Evolutionary conservation across 2,888 invertebrate species (phyloP).

Genomic region (Microctonus aethiopoides): DNA sequence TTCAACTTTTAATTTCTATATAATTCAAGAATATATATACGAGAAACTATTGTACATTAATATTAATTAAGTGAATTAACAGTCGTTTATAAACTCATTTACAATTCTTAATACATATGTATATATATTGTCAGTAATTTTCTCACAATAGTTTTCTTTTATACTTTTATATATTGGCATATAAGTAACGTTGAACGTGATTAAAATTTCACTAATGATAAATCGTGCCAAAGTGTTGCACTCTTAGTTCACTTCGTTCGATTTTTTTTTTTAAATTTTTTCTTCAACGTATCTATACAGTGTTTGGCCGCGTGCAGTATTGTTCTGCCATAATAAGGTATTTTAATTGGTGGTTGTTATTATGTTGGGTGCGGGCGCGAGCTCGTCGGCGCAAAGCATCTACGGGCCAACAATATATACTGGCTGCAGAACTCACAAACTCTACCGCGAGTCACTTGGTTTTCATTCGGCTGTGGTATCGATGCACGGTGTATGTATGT

Average conservation of each 20-base stretch:
- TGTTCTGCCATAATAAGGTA: slow-evolving; percentile 62
- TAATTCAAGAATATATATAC: too few species aligned
- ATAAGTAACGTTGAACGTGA: not conserved
- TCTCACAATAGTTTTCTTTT: too few species aligned
- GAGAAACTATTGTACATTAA: too few species aligned
- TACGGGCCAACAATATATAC: slow-evolving; percentile 35
- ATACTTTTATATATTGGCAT: too few species aligned
- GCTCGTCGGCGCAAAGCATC: slow-evolving; percentile 18
- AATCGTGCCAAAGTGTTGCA: not conserved
- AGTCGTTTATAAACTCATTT: too few species aligned
- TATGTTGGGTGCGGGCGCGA: slow-evolving; percentile 51
- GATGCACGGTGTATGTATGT: not conserved
- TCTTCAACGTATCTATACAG: not conserved
- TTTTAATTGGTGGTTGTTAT: slow-evolving; percentile 64
- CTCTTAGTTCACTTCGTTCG: not conserved
- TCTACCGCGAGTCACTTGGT: slow-evolving; percentile 32
- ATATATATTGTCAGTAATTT: too few species aligned
- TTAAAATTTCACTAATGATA: not conserved
- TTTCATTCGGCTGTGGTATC: not conserved
- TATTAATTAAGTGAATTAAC: too few species aligned
- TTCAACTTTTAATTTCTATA: not conserved
- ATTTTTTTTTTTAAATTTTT: not conserved
- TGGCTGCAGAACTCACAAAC: slow-evolving; percentile 32
- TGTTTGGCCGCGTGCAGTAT: slow-evolving; percentile 41
- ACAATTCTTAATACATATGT: too few species aligned